phyloP scores from a whole-genome alignment of 1,140 invertebrate species.

The Aphidius gifuensis region DNA sequence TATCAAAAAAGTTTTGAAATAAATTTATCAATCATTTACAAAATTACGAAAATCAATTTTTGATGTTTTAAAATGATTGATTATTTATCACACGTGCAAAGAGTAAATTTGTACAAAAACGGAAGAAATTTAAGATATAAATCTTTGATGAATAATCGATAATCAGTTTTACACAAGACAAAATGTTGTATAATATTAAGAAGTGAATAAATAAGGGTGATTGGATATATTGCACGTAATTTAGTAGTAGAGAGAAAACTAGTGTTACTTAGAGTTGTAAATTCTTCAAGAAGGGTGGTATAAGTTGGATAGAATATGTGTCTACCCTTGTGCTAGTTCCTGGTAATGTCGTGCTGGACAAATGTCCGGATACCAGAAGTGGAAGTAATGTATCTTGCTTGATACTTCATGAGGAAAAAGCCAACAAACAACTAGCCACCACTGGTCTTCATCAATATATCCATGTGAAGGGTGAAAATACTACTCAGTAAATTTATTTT shows the following conservation, averaged over 20 bases:
- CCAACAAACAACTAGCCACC: neutral
- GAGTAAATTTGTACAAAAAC: no score
- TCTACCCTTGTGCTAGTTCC: constrained; percentile 35
- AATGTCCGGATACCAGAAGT: constrained; percentile 53
- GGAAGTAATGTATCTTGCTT: constrained; percentile 53
- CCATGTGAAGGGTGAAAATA: neutral
- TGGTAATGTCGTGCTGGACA: constrained; percentile 49
- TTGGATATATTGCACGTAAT: constrained; percentile 18
- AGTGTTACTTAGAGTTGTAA: constrained; percentile 34
- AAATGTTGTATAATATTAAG: no score
- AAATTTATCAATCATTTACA: no score
- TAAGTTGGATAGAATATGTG: constrained; percentile 10
- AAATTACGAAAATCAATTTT: no score
- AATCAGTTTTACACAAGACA: no score
- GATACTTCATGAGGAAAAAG: neutral
- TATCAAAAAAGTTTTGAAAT: no score
- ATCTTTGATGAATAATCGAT: no score
- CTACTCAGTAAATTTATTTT: no score
- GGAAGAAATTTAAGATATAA: no score
- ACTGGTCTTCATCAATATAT: neutral
- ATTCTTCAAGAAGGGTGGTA: constrained; percentile 30
- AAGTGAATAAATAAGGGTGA: neutral
- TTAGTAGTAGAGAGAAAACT: constrained; percentile 6
- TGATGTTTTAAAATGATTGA: no score
- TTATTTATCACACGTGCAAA: no score